Evolutionary conservation across 2,888 invertebrate species (phyloP), one percentile per base, ranked within the genome.

Genomic region (Drosophila trichaetosa): DNA sequence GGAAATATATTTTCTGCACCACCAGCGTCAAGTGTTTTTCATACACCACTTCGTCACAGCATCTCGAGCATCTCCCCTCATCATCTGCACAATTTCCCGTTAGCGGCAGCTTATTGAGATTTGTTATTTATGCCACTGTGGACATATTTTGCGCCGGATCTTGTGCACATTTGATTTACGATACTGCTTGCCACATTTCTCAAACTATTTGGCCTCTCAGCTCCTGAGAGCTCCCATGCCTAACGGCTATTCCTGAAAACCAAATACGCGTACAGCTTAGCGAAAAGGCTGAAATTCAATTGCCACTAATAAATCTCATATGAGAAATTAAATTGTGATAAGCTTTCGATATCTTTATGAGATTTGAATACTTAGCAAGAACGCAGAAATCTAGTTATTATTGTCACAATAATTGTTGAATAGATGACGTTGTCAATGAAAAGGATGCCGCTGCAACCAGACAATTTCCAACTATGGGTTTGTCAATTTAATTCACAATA

Each of bases 1-100:
- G 86, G 88, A 85, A 89, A 89, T 88, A 86, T 83, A 83, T 88
- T 72, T 80, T 68, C 78, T 34, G 42, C 68, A 51, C 66, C 61
- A 59, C 48, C 64, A 73, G 36, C 65, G 57, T 57, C 56, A 49
- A 73, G 73, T 59, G 61, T 57, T 65, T 79, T 71, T 81, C 65
- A 64, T 64, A 80, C 71, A 74, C 74, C 78, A 74, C 82, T 80
- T 73, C 38, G 57, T 38, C 59, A 10, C 27, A 40, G 54, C 54
- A 74, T 66, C 82, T 70, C 66, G 29, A 29, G 38, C 60, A 34
- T 33, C 33, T 16, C 16, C 18, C 54, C 36, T 13, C 31, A 18
- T 31, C n/a, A 29, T 18, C 33, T 31, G 10, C 31, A 13, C 42
- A 38, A 48, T 40, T 27, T 46, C 24, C n/a, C 51, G 40, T 27